phyloP scores from a whole-genome alignment of 2,113 vertebrate genomes.

The Lepus europaeus region DNA sequence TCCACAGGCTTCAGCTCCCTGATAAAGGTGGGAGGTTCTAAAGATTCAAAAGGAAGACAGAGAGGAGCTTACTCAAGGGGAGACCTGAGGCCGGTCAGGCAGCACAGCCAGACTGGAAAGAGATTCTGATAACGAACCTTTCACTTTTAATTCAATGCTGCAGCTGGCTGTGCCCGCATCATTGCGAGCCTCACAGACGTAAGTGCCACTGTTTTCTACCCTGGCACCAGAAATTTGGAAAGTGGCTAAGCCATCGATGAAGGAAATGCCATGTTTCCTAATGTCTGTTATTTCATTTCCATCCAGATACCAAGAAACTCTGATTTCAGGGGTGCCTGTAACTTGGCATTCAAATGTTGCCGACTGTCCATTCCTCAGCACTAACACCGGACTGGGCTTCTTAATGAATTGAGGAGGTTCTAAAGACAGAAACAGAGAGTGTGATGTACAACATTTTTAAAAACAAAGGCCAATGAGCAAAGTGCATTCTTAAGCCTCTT shows the following conservation, averaged over 20 bases:
- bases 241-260: conserved; percentile 92
- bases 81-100: not conserved
- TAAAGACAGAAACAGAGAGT: conserved; percentile 84
- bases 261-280: conserved; percentile 90
- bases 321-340: conserved; percentile 96
- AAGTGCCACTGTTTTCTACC: conserved; percentile 93
- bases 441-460: conserved; percentile 22
- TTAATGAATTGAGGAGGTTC: conserved; percentile 96
- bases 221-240: conserved; percentile 91
- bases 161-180: conserved; percentile 98
- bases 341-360: conserved; percentile 96
- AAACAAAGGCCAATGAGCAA: conserved; percentile 20
- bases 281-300: conserved; percentile 93
- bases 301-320: conserved; percentile 95
- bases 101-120: not conserved
- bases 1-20: conserved; percentile 90
- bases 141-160: conserved; percentile 96
- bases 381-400: conserved; percentile 93
- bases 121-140: conserved; percentile 92
- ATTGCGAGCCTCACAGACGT: conserved; percentile 97
- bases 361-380: conserved; percentile 93
- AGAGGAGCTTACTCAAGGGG: conserved; percentile 64
- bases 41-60: conserved; percentile 74
- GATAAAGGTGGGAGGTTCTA: conserved; percentile 95
- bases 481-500: not conserved